These are phyloP conservation scores for Lasius fuliginosus DNA, from an alignment of 2,888 invertebrate species.

Conservation along the genomic window DNA sequence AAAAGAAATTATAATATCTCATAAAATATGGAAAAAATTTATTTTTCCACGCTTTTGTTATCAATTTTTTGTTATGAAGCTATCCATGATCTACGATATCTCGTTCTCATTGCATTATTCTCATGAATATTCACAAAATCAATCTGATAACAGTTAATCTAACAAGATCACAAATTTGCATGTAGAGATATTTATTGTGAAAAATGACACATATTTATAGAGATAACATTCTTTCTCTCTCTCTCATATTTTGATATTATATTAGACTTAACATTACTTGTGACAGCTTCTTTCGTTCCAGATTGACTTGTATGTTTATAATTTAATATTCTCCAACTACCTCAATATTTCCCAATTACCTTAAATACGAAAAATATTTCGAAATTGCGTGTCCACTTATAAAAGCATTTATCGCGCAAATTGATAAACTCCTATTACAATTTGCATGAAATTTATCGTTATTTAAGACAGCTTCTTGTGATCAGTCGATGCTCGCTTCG, in stretches of 20 bases:
- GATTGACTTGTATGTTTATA: too few species aligned
- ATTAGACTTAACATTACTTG: background rate
- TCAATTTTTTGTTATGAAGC: conserved; percentile 13
- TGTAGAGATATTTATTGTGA: background rate
- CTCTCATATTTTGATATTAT: background rate
- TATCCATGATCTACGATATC: background rate
- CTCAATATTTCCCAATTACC: too few species aligned
- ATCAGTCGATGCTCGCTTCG: conserved; percentile 14
- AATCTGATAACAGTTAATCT: background rate
- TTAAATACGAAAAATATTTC: too few species aligned
- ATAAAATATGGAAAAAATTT: too few species aligned
- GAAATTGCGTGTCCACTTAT: too few species aligned
- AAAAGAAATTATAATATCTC: too few species aligned
- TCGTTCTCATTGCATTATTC: too few species aligned
- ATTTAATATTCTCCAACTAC: too few species aligned
- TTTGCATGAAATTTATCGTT: conserved; percentile 13
- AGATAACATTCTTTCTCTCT: background rate
- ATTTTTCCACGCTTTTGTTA: background rate
- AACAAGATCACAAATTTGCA: background rate
- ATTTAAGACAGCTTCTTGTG: conserved; percentile 33
- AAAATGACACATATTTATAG: too few species aligned
- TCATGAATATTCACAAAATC: background rate
- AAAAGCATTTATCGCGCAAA: too few species aligned
- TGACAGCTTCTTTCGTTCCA: background rate
- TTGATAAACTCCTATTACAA: background rate